Percentiles rank a stretch among this genome's conserved stretches.
phyloP scores from a whole-genome alignment of 2,888 invertebrate genomes.

The Notodonta dromedarius region DNA sequence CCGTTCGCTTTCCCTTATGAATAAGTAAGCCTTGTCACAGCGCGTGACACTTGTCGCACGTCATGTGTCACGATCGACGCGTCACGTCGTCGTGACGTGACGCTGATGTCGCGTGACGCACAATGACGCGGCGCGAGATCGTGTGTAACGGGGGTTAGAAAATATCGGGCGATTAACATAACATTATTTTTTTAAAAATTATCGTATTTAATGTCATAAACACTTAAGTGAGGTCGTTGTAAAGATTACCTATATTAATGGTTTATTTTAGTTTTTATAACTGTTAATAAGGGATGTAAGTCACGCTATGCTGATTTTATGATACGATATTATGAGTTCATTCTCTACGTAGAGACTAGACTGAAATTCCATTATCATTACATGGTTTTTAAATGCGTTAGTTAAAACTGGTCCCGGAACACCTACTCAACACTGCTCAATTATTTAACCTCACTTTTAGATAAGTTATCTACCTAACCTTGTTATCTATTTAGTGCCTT shows the following conservation, averaged over 20 bases:
- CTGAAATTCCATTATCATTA: too few species aligned
- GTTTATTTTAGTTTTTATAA: neutral
- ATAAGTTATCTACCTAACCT: too few species aligned
- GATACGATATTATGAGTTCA: neutral
- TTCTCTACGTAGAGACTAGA: too few species aligned
- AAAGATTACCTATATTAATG: neutral
- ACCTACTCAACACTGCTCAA: too few species aligned
- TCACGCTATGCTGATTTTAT: neutral
- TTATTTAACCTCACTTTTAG: too few species aligned
- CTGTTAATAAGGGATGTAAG: neutral
- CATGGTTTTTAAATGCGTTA: too few species aligned
- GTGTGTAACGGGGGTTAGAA: slow-evolving; percentile 43
- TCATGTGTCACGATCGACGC: slow-evolving; percentile 43
- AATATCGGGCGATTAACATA: slow-evolving; percentile 33
- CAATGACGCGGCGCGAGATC: slow-evolving; percentile 42
- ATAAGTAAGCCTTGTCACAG: slow-evolving; percentile 49
- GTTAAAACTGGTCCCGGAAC: too few species aligned
- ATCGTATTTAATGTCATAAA: neutral
- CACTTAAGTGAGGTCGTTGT: neutral
- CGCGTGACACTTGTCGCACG: slow-evolving; percentile 41
- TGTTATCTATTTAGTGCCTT: too few species aligned
- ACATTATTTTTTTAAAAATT: slow-evolving; percentile 15
- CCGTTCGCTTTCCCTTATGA: slow-evolving; percentile 47
- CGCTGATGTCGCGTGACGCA: slow-evolving; percentile 37
- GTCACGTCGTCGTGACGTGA: slow-evolving; percentile 44